Conservation (phyloP, 2,113 vertebrate genomes). For the Hylia prasina region DNA sequence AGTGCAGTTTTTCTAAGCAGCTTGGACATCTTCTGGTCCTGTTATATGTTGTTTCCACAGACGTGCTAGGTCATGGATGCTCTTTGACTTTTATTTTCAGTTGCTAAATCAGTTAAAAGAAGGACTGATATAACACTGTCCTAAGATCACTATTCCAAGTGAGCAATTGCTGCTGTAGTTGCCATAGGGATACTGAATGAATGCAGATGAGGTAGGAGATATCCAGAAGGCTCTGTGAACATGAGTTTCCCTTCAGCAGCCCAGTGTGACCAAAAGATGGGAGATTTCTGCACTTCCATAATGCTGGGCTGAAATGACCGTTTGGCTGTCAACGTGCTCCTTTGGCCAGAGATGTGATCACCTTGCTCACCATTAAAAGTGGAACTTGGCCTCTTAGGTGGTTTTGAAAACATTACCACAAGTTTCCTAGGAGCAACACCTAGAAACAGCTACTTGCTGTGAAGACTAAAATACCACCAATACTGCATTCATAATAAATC, state of each 20-base stretch:
- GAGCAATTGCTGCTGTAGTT: conserved; percentile 46
- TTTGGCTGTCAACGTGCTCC: neutral
- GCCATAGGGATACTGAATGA: conserved; percentile 42
- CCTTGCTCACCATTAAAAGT: neutral
- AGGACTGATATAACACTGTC: neutral
- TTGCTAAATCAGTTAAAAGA: neutral
- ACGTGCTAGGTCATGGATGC: neutral
- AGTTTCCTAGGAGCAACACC: neutral
- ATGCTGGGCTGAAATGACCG: neutral
- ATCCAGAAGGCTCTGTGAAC: neutral
- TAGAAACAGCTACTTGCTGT: neutral
- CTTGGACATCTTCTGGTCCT: neutral
- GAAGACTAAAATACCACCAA: neutral
- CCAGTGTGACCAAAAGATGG: neutral
- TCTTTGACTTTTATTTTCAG: neutral
- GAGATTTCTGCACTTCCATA: neutral
- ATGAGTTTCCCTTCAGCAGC: neutral
- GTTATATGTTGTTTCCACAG: neutral
- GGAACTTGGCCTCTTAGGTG: neutral
- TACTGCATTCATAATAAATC: neutral
- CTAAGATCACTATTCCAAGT: conserved; percentile 32
- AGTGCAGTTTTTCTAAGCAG: neutral
- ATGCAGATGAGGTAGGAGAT: conserved; percentile 25
- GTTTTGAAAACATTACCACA: neutral
- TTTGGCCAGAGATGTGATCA: fast-evolving